phyloP scores from a whole-genome alignment of 1,140 invertebrate species.

The Coptotermes formosanus region DNA sequence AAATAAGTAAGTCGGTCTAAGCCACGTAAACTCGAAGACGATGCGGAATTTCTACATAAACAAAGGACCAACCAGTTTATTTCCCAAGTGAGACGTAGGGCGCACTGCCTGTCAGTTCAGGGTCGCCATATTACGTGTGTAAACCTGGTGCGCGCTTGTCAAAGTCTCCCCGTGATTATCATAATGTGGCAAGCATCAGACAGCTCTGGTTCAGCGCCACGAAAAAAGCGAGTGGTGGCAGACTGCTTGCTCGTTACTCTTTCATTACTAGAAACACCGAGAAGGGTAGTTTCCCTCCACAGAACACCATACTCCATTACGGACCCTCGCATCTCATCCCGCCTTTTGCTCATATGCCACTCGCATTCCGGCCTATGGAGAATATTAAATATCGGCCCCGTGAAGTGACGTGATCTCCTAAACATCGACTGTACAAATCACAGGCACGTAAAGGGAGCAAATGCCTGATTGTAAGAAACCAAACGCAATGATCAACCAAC shows the following conservation, averaged over 20 bases:
- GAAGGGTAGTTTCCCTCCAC: not conserved
- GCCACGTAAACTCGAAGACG: too few species aligned
- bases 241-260: not conserved
- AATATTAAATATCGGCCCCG: not conserved
- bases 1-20: too few species aligned
- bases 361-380: not conserved
- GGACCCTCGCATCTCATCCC: too few species aligned
- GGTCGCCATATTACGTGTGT: too few species aligned
- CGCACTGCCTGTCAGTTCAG: too few species aligned
- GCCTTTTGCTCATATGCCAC: not conserved
- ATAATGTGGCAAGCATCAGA: too few species aligned
- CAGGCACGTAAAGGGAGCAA: not conserved
- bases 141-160: too few species aligned
- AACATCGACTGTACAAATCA: not conserved
- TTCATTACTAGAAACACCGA: not conserved
- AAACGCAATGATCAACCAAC: not conserved
- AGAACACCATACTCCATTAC: too few species aligned
- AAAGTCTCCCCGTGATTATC: too few species aligned
- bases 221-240: not conserved
- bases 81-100: too few species aligned
- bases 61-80: too few species aligned
- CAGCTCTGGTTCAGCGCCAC: not conserved
- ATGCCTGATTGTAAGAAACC: not conserved
- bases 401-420: not conserved
- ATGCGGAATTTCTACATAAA: too few species aligned